phyloP scores from a whole-genome alignment of 2,888 invertebrate genomes.

The Sinohyriopsis cumingii region DNA sequence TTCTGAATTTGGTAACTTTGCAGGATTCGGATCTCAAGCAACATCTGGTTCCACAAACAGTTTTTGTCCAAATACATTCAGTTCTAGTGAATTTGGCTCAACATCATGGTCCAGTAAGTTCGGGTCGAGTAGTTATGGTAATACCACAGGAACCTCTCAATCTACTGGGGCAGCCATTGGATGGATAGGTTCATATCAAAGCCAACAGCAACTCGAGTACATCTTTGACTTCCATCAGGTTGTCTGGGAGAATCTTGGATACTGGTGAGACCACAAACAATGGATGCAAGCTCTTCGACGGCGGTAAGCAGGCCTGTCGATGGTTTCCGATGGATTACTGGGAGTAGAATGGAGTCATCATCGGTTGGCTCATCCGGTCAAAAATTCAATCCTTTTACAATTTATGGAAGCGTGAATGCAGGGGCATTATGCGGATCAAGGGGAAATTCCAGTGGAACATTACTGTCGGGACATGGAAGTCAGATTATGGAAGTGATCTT shows the following conservation, averaged over 20 bases:
- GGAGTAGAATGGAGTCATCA: background rate
- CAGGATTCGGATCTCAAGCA: slow-evolving; percentile 10
- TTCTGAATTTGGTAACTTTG: slow-evolving; percentile 6
- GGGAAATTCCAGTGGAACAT: background rate
- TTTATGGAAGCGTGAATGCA: background rate
- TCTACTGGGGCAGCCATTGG: background rate
- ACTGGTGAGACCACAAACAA: no score
- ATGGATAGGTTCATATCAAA: slow-evolving; percentile 13
- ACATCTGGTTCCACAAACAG: background rate
- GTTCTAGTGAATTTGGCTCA: slow-evolving; percentile 1
- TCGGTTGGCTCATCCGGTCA: no score
- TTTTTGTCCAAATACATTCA: background rate
- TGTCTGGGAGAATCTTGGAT: background rate
- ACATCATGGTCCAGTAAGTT: background rate
- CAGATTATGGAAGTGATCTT: background rate
- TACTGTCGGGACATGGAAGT: background rate
- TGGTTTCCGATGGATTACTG: background rate
- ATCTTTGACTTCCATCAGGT: slow-evolving; percentile 8
- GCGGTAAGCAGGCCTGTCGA: slow-evolving; percentile 1
- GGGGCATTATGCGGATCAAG: slow-evolving; percentile 1
- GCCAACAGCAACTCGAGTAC: slow-evolving; percentile 4
- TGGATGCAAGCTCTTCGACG: no score
- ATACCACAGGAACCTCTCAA: slow-evolving; percentile 6
- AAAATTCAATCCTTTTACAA: background rate
- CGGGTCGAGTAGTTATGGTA: background rate